Conservation (phyloP, 2,888 invertebrate species). For the Tachystola acroxantha region DNA sequence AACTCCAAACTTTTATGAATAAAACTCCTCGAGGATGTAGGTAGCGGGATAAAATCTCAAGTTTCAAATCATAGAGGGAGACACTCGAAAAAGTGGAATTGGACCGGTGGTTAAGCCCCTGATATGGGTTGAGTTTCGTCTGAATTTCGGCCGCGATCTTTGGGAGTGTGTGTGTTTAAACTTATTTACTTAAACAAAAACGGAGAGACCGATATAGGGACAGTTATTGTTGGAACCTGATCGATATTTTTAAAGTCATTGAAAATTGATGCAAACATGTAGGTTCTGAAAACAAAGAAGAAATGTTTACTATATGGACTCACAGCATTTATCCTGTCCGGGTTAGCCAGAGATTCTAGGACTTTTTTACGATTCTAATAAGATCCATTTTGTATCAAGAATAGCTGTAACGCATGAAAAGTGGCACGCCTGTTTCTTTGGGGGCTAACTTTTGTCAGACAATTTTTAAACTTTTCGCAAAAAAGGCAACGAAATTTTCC, state of each 20-base stretch:
- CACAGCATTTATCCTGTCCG: no score
- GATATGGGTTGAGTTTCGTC: conserved; percentile 7
- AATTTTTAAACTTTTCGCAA: no score
- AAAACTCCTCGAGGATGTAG: conserved; percentile 24
- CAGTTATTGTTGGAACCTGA: neutral
- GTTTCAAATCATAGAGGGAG: conserved; percentile 25
- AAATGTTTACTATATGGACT: no score
- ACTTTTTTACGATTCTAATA: no score
- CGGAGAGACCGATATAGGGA: neutral
- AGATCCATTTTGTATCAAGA: no score
- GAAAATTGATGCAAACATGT: no score
- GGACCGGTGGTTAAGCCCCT: conserved; percentile 7
- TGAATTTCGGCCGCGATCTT: conserved; percentile 1
- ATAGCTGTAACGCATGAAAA: no score
- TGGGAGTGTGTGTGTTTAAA: neutral
- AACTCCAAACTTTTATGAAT: conserved; percentile 17
- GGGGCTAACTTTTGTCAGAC: no score
- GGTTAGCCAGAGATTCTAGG: no score
- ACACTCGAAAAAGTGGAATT: conserved; percentile 13
- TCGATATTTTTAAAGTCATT: neutral
- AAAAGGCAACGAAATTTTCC: neutral
- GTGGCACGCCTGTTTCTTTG: no score
- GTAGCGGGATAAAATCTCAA: conserved; percentile 24
- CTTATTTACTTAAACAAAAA: neutral
- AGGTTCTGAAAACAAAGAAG: no score